phyloP scores from a whole-genome alignment of 2,113 vertebrate genomes.

The Sylvietta virens region DNA sequence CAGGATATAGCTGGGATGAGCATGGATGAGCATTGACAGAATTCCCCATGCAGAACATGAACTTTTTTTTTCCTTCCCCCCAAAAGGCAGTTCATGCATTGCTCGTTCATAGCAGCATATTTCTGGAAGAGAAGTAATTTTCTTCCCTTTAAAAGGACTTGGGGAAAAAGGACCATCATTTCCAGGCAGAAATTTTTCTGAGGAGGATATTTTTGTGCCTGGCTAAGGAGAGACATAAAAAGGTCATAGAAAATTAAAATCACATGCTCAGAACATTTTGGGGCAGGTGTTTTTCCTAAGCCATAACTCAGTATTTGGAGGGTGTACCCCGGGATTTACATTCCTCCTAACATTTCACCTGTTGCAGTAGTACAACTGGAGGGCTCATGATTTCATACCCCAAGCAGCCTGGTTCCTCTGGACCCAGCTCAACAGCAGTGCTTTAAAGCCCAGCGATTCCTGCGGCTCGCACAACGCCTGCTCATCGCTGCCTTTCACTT shows the following conservation, averaged over 20 bases:
- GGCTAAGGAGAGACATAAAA: not conserved
- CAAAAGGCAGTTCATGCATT: not conserved
- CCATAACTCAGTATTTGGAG: not conserved
- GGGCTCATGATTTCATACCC: not conserved
- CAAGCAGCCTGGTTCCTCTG: not conserved
- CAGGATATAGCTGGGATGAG: not conserved
- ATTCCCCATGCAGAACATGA: not conserved
- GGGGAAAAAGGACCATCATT: conserved; percentile 26
- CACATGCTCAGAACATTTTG: conserved; percentile 61
- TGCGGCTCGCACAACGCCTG: not conserved
- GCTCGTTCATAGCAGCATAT: not conserved
- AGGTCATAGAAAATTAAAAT: conserved; percentile 59
- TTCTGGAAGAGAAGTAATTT: conserved; percentile 1
- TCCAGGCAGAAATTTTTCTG: conserved; percentile 42
- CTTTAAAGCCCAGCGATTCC: not conserved
- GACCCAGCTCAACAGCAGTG: not conserved
- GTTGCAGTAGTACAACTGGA: not conserved
- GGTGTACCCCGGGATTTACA: not conserved
- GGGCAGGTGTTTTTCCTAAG: conserved; percentile 58
- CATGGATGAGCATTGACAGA: not conserved
- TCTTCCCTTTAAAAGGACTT: conserved; percentile 2
- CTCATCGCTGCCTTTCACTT: conserved; percentile 47
- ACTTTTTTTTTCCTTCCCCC: not conserved
- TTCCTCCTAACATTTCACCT: conserved; percentile 3
- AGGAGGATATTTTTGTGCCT: conserved; percentile 47